Percentiles rank a stretch among this genome's conserved stretches.
These are phyloP conservation scores for Brachionus rotundiformis DNA, from an alignment of 1,140 invertebrate genomes.

Conservation along the genomic window DNA sequence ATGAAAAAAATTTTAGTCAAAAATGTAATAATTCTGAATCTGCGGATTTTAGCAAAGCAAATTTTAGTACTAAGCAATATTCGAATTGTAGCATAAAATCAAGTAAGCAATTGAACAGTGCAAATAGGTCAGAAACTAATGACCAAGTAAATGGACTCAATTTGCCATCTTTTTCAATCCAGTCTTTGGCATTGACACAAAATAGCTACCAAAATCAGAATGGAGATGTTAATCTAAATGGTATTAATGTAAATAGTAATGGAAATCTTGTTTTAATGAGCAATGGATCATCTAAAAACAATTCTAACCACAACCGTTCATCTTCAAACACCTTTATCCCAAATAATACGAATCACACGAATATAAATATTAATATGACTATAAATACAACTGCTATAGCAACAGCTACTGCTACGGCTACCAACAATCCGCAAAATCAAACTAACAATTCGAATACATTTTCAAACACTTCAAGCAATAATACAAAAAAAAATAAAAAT, in stretches of 20 bases:
- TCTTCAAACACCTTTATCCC: conserved; percentile 21
- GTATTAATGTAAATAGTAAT: conserved; percentile 46
- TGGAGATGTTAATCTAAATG: conserved; percentile 17
- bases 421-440: not conserved
- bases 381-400: conserved; percentile 51
- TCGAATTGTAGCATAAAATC: conserved; percentile 30
- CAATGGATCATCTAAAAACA: not conserved
- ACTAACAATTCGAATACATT: not conserved
- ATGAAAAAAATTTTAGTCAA: conserved; percentile 38
- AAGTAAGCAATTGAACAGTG: not conserved
- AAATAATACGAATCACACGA: conserved; percentile 45
- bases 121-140: not conserved
- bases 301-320: not conserved
- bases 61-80: conserved; percentile 42
- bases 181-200: not conserved
- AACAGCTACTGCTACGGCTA: conserved; percentile 23
- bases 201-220: not conserved
- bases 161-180: conserved; percentile 41
- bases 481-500: conserved; percentile 39
- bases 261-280: conserved; percentile 1
- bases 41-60: not conserved
- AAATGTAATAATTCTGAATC: conserved; percentile 8
- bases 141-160: not conserved
- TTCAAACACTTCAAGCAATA: not conserved
- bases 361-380: conserved; percentile 52